Percentiles rank a stretch among this genome's conserved stretches.
Evolutionary conservation across 1,140 invertebrate genomes (phyloP).

Genomic region (Heliconius hermathena): DNA sequence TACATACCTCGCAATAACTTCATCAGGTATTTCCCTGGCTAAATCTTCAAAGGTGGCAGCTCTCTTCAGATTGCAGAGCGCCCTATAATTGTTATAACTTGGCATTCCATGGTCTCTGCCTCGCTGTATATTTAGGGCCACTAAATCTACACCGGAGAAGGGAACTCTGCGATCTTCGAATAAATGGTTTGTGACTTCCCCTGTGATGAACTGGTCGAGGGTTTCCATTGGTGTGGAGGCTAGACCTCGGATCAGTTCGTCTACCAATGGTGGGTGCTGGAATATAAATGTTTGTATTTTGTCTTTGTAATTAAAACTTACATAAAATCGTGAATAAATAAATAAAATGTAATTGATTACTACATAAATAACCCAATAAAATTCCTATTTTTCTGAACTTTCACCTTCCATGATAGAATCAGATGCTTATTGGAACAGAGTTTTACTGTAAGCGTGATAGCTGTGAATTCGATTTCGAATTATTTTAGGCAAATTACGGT

Average conservation of each 20-base stretch:
- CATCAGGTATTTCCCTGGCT: conserved; percentile 90
- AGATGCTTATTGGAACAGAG: too few relatives aligned
- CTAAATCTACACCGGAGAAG: conserved; percentile 92
- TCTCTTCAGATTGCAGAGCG: conserved; percentile 91
- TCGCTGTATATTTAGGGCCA: conserved; percentile 92
- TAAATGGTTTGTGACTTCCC: conserved; percentile 96
- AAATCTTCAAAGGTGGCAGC: conserved; percentile 91
- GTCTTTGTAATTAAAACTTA: too few relatives aligned
- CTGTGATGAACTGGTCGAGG: conserved; percentile 96
- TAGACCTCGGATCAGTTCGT: conserved; percentile 93
- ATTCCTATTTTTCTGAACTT: too few relatives aligned
- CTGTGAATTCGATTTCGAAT: too few relatives aligned
- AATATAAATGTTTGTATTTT: conserved; percentile 22
- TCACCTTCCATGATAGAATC: too few relatives aligned
- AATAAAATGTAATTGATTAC: too few relatives aligned
- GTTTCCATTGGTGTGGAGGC: conserved; percentile 95
- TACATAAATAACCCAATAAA: too few relatives aligned
- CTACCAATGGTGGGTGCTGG: conserved; percentile 88
- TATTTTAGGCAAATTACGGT: too few relatives aligned
- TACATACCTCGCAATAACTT: conserved; percentile 87
- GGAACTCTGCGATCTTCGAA: conserved; percentile 93
- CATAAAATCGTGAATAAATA: too few relatives aligned
- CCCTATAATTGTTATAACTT: conserved; percentile 93
- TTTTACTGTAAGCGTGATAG: too few relatives aligned
- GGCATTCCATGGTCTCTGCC: conserved; percentile 93